Base-by-base conservation (phyloP, 1,140 invertebrate genomes). In the Achroia grisella region DNA sequence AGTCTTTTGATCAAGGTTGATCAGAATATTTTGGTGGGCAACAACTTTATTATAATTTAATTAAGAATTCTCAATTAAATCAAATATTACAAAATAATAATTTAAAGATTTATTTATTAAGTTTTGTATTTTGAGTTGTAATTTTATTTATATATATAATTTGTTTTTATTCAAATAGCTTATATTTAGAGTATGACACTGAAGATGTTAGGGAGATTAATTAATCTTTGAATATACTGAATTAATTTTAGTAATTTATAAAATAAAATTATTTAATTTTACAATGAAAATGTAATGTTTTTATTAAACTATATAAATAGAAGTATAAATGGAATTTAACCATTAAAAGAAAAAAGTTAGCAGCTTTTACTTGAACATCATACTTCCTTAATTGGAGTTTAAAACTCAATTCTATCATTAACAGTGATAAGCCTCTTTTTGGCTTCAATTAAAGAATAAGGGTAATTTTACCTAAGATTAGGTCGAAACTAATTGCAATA, bases 361-460 rank as follows among this genome's bases (percentile, higher is more conserved):
- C 66, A 84, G 76, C 76, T 86, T 84, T 74, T 68, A 71, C 58
- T 59, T 71, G 75, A 52, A 17, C 17, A 23, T 44, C 34, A 68
- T 60, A 73, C 76, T 45, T 67, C 65, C 83, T 86, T 86, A 72
- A 86, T 84, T 78, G 75, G 83, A 81, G 65, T 55, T 53, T 39
- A 52, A 51, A 55, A 62, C 72, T 84, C 77, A 87, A 67, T 87
- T 56, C 55, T 81, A 84, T 82, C 62, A 86, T 83, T 86, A 89
- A 86, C 87, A 89, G 75, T 88, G 78, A 88, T 85, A 81, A 70
- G 74, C 83, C 88, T 87, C 82, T 85, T 63, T 87, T 87, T 87
- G 87, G 86, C 80, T 89, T 86, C 82, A 85, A 83, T 86, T 86
- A 71, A 70, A 3, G 86, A 88, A 86, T 75, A 86, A 77, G 79